Evolutionary conservation across 2,888 invertebrate genomes (phyloP), one percentile per base, ranked within the genome.

Genomic region (Oligia strigilis): DNA sequence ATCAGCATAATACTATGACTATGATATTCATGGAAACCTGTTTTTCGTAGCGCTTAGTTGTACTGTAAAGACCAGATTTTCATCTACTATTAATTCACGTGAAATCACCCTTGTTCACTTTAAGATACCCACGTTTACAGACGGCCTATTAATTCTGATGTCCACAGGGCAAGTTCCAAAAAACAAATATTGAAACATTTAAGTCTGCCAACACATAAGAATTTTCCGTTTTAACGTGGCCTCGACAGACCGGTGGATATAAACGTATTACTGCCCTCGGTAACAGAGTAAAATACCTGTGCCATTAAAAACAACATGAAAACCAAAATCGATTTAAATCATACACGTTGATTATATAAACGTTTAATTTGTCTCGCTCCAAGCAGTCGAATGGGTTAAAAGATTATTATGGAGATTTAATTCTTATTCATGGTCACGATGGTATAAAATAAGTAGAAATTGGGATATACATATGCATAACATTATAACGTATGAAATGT

Each of bases 301-400:
- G 67, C 81, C 36, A 86, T 86, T 86, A 86, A 81, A 78, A 86
- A 75, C 77, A 84, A 86, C 81, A 86, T 69, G 70, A 84, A 86
- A 86, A 77, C 40, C 70, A 55, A 81, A 83, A 86, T 83, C 78
- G 72, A 86, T 84, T 86, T 78, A 77, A 81, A 81, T 81, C 81
- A 81, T 65, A 86, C 81, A 86, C 66, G 81, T 81, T 81, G 86
- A 83, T 86, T 80, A 83, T 81, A 79, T 81, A 80, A 81, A 86
- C 77, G 75, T 75, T 73, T 77, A 78, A 86, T 86, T 86, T 79
- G 86, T 71, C 49, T 71, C 81, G 80, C 79, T 83, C 77, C 58
- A 77, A 75, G 65, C 67, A 66, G 40, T 60, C 29, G 72, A 75
- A 75, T 85, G 65, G 66, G 36, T 77, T 72, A 64, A 67, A 82